These are phyloP conservation scores for Esox lucius DNA, from an alignment of 2,797 vertebrate species.

Conservation along the genomic window DNA sequence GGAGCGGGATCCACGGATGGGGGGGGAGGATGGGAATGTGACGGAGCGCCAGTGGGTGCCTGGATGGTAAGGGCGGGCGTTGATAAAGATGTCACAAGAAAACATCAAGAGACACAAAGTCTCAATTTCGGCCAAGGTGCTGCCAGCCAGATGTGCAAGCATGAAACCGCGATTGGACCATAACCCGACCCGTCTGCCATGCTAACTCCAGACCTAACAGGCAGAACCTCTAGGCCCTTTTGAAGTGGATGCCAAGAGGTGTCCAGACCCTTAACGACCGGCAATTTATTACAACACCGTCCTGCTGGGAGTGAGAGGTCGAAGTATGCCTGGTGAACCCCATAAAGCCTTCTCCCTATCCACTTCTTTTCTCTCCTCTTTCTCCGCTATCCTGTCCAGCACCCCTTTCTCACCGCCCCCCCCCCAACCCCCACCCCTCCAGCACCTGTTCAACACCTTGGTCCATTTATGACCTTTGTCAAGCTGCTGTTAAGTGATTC, in stretches of 20 bases:
- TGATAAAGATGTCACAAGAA: conserved; percentile 81
- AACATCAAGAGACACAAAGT: conserved; percentile 78
- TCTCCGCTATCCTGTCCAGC: conserved; percentile 30
- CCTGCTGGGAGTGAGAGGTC: conserved; percentile 68
- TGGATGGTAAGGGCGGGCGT: conserved; percentile 61
- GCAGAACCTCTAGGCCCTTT: conserved; percentile 67
- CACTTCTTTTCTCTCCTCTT: conserved; percentile 21
- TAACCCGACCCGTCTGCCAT: conserved; percentile 59
- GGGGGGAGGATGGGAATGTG: conserved; percentile 33
- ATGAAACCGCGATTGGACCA: conserved; percentile 56
- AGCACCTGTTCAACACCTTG: conserved; percentile 78
- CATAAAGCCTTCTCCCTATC: conserved; percentile 52
- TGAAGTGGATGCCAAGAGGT: conserved; percentile 77
- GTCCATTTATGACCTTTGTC: conserved; percentile 65
- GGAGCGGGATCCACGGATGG: conserved; percentile 16
- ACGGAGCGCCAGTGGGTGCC: conserved; percentile 34
- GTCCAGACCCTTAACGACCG: conserved; percentile 75
- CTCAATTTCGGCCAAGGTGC: conserved; percentile 77
- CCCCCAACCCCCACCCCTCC: conserved; percentile 19
- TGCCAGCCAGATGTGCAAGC: conserved; percentile 80
- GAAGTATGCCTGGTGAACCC: conserved; percentile 62
- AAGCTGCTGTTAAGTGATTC: conserved; percentile 70
- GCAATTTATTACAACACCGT: conserved; percentile 74
- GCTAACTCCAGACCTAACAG: conserved; percentile 71
- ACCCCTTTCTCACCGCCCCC: conserved; percentile 19